phyloP scores from a whole-genome alignment of 2,113 vertebrate genomes.

The Octodon degus region DNA sequence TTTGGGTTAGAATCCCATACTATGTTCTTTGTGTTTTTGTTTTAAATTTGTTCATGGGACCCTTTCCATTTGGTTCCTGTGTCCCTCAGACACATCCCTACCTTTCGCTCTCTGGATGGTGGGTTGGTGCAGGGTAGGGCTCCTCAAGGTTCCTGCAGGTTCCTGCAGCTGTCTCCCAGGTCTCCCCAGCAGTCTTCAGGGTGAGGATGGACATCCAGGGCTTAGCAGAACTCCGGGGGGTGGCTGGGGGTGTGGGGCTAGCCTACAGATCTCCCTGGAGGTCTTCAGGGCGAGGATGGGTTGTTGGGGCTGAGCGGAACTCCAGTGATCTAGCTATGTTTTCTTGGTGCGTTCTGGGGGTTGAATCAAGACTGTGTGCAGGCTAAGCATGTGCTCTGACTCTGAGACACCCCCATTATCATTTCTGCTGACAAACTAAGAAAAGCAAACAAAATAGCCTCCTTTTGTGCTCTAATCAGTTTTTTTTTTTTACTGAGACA shows the following conservation, averaged over 20 bases:
- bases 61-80: neutral
- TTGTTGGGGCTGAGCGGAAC: neutral
- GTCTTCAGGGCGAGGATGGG: neutral
- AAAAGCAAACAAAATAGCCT: neutral
- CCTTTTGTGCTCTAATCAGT: neutral
- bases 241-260: too few relatives aligned
- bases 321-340: neutral
- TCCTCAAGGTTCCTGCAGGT: too few relatives aligned
- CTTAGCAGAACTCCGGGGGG: too few relatives aligned
- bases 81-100: neutral
- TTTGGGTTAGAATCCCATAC: neutral
- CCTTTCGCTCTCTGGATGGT: too few relatives aligned
- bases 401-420: neutral
- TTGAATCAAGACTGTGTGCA: neutral
- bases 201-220: too few relatives aligned
- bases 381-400: neutral
- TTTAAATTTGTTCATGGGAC: neutral
- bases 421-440: conserved; percentile 25
- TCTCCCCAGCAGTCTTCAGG: too few relatives aligned
- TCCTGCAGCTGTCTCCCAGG: too few relatives aligned
- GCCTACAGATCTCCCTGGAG: too few relatives aligned
- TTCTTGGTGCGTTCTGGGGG: neutral
- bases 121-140: too few relatives aligned
- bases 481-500: neutral
- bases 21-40: neutral